A percentile compares a stretch with the other conserved stretches of the same genome.
Conservation (phyloP, 2,797 vertebrate species). For the Simalia tracyae region DNA sequence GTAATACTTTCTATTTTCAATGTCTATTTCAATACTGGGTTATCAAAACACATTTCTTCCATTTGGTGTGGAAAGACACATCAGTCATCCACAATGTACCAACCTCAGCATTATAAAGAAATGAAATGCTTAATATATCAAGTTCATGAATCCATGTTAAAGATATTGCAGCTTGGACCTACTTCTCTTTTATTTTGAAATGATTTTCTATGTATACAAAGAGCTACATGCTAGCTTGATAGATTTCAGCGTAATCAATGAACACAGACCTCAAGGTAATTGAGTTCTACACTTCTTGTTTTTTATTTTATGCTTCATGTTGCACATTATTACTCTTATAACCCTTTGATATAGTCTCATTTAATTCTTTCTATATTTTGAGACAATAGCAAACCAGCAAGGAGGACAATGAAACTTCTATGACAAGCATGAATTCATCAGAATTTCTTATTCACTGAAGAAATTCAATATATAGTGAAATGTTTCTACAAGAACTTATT, state of each 20-base stretch:
- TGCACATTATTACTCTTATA: slow-evolving; percentile 22
- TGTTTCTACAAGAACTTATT: slow-evolving; percentile 24
- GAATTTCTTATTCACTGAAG: slow-evolving; percentile 26
- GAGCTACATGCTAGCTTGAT: background rate
- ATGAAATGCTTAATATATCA: background rate
- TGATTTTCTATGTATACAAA: background rate
- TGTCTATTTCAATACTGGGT: background rate
- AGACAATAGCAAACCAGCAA: slow-evolving; percentile 24
- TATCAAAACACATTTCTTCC: background rate
- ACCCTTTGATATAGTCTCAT: slow-evolving; percentile 15
- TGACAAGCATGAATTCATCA: slow-evolving; percentile 24
- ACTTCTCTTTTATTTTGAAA: background rate
- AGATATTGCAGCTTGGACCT: background rate
- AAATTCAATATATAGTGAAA: slow-evolving; percentile 17
- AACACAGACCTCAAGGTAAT: background rate
- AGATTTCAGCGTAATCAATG: slow-evolving; percentile 18
- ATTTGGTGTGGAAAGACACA: background rate
- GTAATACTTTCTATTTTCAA: background rate
- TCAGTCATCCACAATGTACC: background rate
- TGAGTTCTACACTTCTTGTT: background rate
- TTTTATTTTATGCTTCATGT: slow-evolving; percentile 8
- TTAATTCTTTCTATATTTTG: slow-evolving; percentile 28
- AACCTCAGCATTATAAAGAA: background rate
- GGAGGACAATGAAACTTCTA: slow-evolving; percentile 13
- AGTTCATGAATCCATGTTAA: background rate